Percentiles rank a stretch among this genome's conserved stretches.
These are phyloP conservation scores for Anoplius nigerrimus DNA, from an alignment of 2,888 invertebrate species.

Conservation along the genomic window DNA sequence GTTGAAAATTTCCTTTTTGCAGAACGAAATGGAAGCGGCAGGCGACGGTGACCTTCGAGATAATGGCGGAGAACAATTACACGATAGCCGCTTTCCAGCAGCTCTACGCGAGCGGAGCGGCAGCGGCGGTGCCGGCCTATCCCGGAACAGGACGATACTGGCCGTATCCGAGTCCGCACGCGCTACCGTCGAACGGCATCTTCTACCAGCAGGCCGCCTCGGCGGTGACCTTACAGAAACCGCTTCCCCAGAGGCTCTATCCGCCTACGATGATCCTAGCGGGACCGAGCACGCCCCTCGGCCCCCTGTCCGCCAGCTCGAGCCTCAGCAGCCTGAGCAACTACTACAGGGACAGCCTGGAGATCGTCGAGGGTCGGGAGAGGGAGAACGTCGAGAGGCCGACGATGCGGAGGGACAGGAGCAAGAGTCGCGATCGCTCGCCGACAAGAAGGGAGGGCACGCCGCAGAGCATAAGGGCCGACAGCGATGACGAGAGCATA, in stretches of 20 bases:
- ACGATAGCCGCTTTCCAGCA: constrained; percentile 98
- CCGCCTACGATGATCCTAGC: constrained; percentile 80
- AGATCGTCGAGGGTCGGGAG: constrained; percentile 62
- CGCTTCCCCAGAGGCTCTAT: constrained; percentile 82
- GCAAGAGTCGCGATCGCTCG: constrained; percentile 61
- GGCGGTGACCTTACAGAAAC: constrained; percentile 87
- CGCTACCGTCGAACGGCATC: constrained; percentile 81
- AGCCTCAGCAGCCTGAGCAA: constrained; percentile 68
- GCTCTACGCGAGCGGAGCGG: constrained; percentile 82
- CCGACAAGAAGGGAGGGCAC: constrained; percentile 67
- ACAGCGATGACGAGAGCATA: constrained; percentile 74
- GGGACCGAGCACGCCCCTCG: constrained; percentile 82
- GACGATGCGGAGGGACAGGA: constrained; percentile 63
- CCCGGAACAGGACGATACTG: constrained; percentile 69
- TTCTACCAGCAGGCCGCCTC: constrained; percentile 90
- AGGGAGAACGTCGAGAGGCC: constrained; percentile 59
- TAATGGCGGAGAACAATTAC: constrained; percentile 97
- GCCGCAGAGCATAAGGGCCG: constrained; percentile 68
- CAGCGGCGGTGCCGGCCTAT: constrained; percentile 67
- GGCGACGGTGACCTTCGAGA: constrained; percentile 97
- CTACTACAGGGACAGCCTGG: constrained; percentile 69
- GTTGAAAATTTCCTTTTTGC: constrained; percentile 68
- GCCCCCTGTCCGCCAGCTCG: constrained; percentile 82
- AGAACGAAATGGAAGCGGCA: constrained; percentile 99
- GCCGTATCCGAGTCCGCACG: constrained; percentile 77